Percentiles rank a stretch among this genome's conserved stretches.
phyloP scores from a whole-genome alignment of 2,113 vertebrate genomes.

The Chionodraco myersi region DNA sequence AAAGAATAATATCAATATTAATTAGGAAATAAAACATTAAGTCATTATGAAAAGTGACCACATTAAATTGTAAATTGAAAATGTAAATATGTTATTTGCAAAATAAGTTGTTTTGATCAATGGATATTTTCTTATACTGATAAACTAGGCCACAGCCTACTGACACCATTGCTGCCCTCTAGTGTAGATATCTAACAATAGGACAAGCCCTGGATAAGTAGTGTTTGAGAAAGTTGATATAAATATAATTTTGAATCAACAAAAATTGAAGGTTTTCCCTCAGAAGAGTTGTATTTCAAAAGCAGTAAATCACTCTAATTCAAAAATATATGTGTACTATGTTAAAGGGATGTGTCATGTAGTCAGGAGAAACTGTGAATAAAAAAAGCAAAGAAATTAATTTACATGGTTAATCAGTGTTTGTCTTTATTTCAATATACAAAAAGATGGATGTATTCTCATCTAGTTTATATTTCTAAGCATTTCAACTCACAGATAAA shows the following conservation, averaged over 20 bases:
- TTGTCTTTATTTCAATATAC: constrained; percentile 82
- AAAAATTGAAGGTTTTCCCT: background rate
- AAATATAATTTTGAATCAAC: background rate
- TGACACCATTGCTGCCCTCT: constrained; percentile 65
- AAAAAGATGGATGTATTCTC: constrained; percentile 80
- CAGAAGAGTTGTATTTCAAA: background rate
- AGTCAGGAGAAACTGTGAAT: background rate
- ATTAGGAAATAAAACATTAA: background rate
- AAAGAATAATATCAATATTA: background rate
- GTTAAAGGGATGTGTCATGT: background rate
- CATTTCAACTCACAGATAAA: constrained; percentile 75
- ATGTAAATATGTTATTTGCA: background rate
- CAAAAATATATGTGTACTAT: background rate
- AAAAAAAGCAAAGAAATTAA: background rate
- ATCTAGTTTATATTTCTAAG: constrained; percentile 82
- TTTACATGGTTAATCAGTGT: constrained; percentile 72
- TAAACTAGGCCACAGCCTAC: background rate
- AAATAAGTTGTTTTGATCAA: background rate
- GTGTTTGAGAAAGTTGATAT: background rate
- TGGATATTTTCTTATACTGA: background rate
- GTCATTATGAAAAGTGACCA: background rate
- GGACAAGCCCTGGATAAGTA: no score
- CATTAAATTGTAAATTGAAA: background rate
- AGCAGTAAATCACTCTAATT: background rate
- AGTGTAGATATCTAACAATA: constrained; percentile 35